These are phyloP conservation scores for Tenthredo amoena DNA, from an alignment of 2,888 invertebrate species.

Conservation along the genomic window DNA sequence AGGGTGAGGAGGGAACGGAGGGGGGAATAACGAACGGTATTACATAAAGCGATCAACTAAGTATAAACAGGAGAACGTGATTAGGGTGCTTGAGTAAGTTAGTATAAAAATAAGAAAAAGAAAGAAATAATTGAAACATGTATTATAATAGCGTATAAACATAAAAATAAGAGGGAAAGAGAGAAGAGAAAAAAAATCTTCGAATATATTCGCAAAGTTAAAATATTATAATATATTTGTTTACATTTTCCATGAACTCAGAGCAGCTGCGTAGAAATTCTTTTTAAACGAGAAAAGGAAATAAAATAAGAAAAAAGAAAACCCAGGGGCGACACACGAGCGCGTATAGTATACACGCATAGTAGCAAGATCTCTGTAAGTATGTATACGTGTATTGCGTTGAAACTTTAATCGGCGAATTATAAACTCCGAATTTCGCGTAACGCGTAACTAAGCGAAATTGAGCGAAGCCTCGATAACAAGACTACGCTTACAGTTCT, in stretches of 20 bases:
- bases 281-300: background rate
- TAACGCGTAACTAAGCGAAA: background rate
- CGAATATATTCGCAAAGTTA: background rate
- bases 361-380: no score
- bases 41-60: background rate
- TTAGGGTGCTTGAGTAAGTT: background rate
- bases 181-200: background rate
- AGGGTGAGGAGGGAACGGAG: background rate
- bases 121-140: background rate
- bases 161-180: background rate
- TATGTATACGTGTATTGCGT: background rate
- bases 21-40: background rate
- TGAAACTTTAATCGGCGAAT: background rate
- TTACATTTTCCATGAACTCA: slow-evolving; percentile 46
- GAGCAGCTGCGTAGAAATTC: slow-evolving; percentile 36
- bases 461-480: background rate
- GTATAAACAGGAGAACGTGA: background rate
- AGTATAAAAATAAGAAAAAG: background rate
- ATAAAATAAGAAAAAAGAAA: background rate
- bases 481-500: background rate
- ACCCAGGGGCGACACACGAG: background rate
- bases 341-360: background rate
- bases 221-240: slow-evolving; percentile 33
- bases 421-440: background rate
- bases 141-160: background rate